These are phyloP conservation scores for Leptinotarsa rubiginosa DNA, from an alignment of 2,888 invertebrate genomes.

Conservation along the genomic window DNA sequence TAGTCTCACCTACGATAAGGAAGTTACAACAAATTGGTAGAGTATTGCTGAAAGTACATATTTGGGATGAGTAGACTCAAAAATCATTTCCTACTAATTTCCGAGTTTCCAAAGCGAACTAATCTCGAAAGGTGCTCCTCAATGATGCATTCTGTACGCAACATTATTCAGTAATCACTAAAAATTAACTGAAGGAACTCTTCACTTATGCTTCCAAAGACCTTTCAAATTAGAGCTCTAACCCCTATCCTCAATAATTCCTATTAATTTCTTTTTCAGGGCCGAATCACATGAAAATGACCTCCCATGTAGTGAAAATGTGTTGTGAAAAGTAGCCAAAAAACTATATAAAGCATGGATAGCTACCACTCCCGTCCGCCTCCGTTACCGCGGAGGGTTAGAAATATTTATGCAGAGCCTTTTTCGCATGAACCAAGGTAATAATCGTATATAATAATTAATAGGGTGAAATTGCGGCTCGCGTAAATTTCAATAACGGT, in stretches of 20 bases:
- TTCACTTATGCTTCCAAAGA: no score
- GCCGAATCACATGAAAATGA: conserved; percentile 34
- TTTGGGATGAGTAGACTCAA: no score
- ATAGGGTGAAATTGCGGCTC: conserved; percentile 30
- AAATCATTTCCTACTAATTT: no score
- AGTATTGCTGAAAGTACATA: no score
- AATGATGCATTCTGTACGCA: no score
- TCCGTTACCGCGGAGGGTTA: conserved; percentile 73
- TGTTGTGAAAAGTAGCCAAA: conserved; percentile 39
- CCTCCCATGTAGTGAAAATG: conserved; percentile 57
- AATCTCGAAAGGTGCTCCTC: no score
- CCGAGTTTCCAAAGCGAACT: no score
- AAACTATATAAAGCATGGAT: conserved; percentile 67
- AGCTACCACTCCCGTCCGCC: conserved; percentile 75
- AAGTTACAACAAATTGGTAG: no score
- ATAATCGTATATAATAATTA: conserved; percentile 44
- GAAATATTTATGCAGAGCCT: conserved; percentile 77
- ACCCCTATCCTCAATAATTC: neutral
- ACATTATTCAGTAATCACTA: no score
- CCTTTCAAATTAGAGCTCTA: no score
- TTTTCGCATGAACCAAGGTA: conserved; percentile 70
- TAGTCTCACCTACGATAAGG: no score
- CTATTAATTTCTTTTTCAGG: neutral
- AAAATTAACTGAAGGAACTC: no score
- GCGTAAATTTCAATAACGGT: conserved; percentile 33